Base-by-base conservation (phyloP, 30 jellyfish, hydroid and myxozoan species). In the Hydractinia echinata region DNA sequence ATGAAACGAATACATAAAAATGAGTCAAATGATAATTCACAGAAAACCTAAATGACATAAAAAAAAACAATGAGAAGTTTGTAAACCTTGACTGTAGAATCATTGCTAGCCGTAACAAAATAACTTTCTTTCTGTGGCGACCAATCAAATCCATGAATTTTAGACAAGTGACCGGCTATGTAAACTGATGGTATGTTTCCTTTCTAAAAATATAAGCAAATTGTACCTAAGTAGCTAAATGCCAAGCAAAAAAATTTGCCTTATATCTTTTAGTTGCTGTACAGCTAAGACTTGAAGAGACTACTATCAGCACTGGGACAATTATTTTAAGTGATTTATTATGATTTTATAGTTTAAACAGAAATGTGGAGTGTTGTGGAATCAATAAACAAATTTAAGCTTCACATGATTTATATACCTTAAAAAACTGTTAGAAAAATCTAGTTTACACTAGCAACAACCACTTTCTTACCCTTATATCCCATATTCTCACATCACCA, bases 401-500 rank as follows among this genome's bases (percentile, higher is more conserved):
- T 0, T 20, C 1, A 14, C 21, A 30, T 11, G 1, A 14, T 14
- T 68, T 10, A 68, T 10, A 68, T 20, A 68, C 79, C 15, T 58
- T 58, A 13, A 11, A n/a, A 58, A 58, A 1, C 19, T 58, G 69
- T 1, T 11, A 58, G 3, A 13, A 58, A 58, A 58, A 58, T 58
- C 69, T 11, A 58, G 69, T 11, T 58, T 11, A 30, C 44, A 30
- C 44, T 64, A n/a, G 9, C 9, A 64, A n/a, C 39, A n/a, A 6
- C 18, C 74, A 6, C 39, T 64, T 11, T 6, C 95, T 81, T 76
- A 93, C 99, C 77, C 99, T 81, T 7, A 82, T 80, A 78, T 93
- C 99, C 99, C 99, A 93, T 11, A 93, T 87, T 30, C 99, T 81
- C 10, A 93, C 95, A 77, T 93, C 99, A 10, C 99, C 99, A 82